These are phyloP conservation scores for Cylloceria caligata DNA, from an alignment of 2,888 invertebrate species.

Conservation along the genomic window DNA sequence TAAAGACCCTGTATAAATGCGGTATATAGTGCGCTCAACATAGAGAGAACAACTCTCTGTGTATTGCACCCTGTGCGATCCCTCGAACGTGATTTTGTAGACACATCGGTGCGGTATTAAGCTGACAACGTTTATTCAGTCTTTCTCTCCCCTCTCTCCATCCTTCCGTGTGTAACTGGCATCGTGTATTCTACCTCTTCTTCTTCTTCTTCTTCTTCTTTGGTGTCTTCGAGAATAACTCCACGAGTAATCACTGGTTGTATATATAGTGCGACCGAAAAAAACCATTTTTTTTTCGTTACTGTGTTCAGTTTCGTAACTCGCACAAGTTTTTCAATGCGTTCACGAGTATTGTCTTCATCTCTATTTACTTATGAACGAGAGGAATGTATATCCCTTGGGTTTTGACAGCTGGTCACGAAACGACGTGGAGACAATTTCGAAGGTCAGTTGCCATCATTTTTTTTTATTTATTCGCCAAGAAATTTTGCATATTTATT, in stretches of 20 bases:
- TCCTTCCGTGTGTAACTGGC: not conserved
- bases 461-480: not conserved
- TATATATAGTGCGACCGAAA: not conserved
- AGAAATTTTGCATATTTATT: not conserved
- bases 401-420: slow-evolving; percentile 63
- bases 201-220: not conserved
- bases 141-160: not conserved
- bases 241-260: not conserved
- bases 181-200: not conserved
- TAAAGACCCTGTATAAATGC: slow-evolving; percentile 24
- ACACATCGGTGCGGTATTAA: not conserved
- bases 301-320: not conserved
- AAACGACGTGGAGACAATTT: slow-evolving; percentile 51
- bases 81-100: not conserved
- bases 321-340: too few relatives aligned
- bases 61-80: not conserved
- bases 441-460: slow-evolving; percentile 42
- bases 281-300: not conserved
- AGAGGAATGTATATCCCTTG: slow-evolving; percentile 35
- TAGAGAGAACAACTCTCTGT: not conserved
- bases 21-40: slow-evolving; percentile 31
- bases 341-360: too few relatives aligned
- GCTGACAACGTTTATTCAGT: not conserved
- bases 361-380: slow-evolving; percentile 11
- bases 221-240: not conserved